Base-by-base conservation (phyloP, 2,113 vertebrate species). In the Macquaria ambigua region DNA sequence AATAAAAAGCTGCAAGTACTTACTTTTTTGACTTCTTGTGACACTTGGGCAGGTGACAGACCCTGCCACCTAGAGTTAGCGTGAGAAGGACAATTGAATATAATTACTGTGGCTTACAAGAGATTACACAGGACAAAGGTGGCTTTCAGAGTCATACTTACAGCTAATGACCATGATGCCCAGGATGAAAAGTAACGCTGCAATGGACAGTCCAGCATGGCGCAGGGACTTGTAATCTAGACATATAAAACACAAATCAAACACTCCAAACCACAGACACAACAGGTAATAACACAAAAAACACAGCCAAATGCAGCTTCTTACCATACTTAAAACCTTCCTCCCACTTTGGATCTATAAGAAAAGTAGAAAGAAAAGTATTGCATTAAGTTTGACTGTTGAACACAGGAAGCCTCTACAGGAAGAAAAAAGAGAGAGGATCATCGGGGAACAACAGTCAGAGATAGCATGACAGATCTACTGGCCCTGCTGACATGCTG, bases 121-220 rank as follows among this genome's bases (percentile, higher is more conserved):
- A 67, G 12, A 70, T 55, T 1, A 25, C 5, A 59, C 21, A 63
- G 31, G 4, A 53, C 28, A 20, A 18, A 28, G 41, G 14, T 23
- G 48, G 10, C 20, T 77, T 50, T 53, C 4, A 37, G 39, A 63
- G 81, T 75, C 11, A 53, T 12, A 94, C 96, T 95, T 81, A 96
- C 96, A 95, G 50, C 86, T 41, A 20, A 96, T 73, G 53, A 96
- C 82, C 91, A 96, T 64, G 75, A 96, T 94, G 5, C 96, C 96
- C 25, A 94, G 0, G 28, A 95, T 0, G 59, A 96, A 96, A 69
- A 96, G 93, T 1, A 94, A 5, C 1, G 83, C 93, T 16, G 95
- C 95, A 2, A 96, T 83, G 39, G 56, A 50, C 31, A 96, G 78
- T 1, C 96, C 96, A 31, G 50, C 85, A 0, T 43, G 1, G 41